Percentiles rank a stretch among this genome's conserved stretches.
Evolutionary conservation across 2,113 vertebrate genomes (phyloP).

Genomic region (Pteronura brasiliensis): DNA sequence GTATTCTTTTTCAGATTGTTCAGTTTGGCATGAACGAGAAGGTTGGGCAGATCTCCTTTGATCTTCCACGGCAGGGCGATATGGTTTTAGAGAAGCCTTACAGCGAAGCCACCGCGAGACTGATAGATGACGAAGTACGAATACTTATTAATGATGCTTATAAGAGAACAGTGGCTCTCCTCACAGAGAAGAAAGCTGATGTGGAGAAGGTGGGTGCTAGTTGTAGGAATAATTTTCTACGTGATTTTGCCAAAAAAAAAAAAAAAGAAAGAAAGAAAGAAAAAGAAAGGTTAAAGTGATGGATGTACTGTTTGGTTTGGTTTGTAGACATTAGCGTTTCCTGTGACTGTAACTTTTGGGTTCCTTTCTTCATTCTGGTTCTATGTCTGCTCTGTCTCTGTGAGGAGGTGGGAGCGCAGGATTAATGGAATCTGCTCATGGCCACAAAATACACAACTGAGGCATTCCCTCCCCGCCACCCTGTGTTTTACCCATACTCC

Average conservation of each 20-base stretch:
- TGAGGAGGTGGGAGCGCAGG: too few species aligned
- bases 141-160: slow-evolving; percentile 90
- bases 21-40: slow-evolving; percentile 98
- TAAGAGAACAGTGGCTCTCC: slow-evolving; percentile 86
- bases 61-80: slow-evolving; percentile 95
- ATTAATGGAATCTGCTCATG: background rate
- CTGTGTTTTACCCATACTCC: background rate
- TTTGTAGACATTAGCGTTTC: background rate
- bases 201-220: slow-evolving; percentile 92
- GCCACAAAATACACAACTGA: background rate
- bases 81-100: slow-evolving; percentile 98
- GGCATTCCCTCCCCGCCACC: background rate
- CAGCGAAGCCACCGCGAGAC: slow-evolving; percentile 94
- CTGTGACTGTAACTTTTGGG: background rate
- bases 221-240: background rate
- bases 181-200: slow-evolving; percentile 90
- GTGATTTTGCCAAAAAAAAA: background rate
- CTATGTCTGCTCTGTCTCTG: background rate
- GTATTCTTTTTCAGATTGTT: slow-evolving; percentile 87
- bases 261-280: background rate
- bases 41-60: slow-evolving; percentile 98
- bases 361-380: background rate
- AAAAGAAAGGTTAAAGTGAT: background rate
- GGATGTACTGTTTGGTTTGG: background rate
- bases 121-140: slow-evolving; percentile 95